Percentiles rank a stretch among this genome's conserved stretches.
phyloP scores from a whole-genome alignment of 2,888 invertebrate species.

The Pseudeuparius sepicola region DNA sequence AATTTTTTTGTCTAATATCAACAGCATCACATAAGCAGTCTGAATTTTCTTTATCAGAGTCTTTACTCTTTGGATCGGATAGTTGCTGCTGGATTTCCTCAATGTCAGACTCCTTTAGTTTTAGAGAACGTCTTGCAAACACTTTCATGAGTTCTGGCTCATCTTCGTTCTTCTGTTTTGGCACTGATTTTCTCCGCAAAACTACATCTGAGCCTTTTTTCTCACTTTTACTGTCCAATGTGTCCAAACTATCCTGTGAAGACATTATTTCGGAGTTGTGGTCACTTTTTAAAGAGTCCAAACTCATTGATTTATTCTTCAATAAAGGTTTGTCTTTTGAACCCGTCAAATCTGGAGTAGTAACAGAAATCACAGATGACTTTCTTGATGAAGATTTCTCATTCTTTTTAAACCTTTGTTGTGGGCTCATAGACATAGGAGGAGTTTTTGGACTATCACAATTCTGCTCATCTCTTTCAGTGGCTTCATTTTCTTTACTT shows the following conservation, averaged over 20 bases:
- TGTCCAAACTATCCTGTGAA: conserved; percentile 32
- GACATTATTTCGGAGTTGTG: conserved; percentile 25
- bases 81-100: conserved; percentile 45
- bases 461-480: conserved; percentile 32
- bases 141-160: conserved; percentile 76
- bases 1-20: conserved; percentile 7
- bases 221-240: conserved; percentile 28
- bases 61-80: conserved; percentile 47
- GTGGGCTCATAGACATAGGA: conserved; percentile 20
- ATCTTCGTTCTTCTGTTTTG: conserved; percentile 49
- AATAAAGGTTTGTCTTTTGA: conserved; percentile 33
- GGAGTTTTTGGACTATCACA: conserved; percentile 21
- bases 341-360: conserved; percentile 26
- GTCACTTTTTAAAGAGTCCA: conserved; percentile 39
- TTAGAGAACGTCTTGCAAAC: conserved; percentile 69
- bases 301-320: conserved; percentile 44
- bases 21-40: conserved; percentile 5
- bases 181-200: conserved; percentile 47
- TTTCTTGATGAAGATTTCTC: conserved; percentile 26
- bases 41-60: conserved; percentile 56
- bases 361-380: conserved; percentile 28
- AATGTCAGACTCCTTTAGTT: conserved; percentile 62
- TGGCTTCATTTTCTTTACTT: conserved; percentile 36
- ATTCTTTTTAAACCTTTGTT: conserved; percentile 27
- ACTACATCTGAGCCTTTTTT: conserved; percentile 42